Evolutionary conservation across 2,113 vertebrate genomes (phyloP), one percentile per base, ranked within the genome.

Genomic region (Gnathonemus echidnorhynchus): DNA sequence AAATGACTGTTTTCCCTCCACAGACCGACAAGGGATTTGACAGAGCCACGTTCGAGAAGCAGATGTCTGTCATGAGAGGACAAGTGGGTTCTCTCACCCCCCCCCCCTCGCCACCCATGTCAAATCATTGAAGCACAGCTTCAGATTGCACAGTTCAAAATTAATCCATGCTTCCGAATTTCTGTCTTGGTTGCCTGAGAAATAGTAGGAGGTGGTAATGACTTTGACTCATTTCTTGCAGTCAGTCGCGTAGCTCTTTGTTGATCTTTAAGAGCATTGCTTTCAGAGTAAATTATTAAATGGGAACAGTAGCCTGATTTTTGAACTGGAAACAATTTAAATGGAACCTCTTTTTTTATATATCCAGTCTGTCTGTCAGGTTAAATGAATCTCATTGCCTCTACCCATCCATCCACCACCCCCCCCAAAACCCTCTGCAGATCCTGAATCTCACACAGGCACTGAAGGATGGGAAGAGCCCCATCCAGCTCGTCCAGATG

Each of bases 21-120:
- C 93, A 98, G 98, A 95, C 93, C 0, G 98, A 99, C 94, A 98
- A 95, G 96, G 97, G 97, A 56, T 99, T 99, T 92, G 97, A 99
- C 95, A 98, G 97, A 95, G 94, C 97, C 90, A 97, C 97, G 92
- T 99, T 99, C 95, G 98, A 99, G 95, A 97, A 95, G 91, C 98
- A 99, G 93, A 99, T 99, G 98, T 99, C 98, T 21, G 98, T 99
- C 48, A 99, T 99, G 98, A 97, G 98, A 89, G 98, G 98, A 50
- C 98, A 99, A 97, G 98, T 99, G 95, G 94, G 97, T 92, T 87
- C 49, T 13, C 49, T 4, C 0, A 0, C 42, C 3, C 89, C 45
- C 15, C 80, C 27, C 53, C 46, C 10, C 3, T 0, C 15, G 1
- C 9, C 2, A 0, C 17, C 24, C n/a, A 35, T 19, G 70, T 35